These are phyloP conservation scores for Orthonevra nobilis DNA, from an alignment of 2,888 invertebrate genomes.

Conservation along the genomic window DNA sequence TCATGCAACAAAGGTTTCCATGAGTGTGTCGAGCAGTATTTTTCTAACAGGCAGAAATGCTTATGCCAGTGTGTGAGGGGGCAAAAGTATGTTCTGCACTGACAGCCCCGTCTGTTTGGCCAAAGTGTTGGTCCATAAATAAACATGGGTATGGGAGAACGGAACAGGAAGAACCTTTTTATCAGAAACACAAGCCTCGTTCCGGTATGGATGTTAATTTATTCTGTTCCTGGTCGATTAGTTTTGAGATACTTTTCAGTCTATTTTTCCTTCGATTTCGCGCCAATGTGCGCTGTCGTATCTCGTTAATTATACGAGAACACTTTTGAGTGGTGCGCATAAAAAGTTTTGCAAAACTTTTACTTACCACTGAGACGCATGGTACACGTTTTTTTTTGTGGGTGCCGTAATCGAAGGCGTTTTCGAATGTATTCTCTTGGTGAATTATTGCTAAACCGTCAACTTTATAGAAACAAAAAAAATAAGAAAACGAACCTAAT, in stretches of 20 bases:
- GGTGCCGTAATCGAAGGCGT: no score
- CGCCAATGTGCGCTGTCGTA: constrained; percentile 34
- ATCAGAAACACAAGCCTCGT: not conserved
- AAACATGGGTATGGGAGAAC: not conserved
- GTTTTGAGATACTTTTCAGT: constrained; percentile 51
- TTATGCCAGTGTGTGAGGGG: not conserved
- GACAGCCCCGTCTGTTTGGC: not conserved
- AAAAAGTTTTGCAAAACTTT: constrained; percentile 38
- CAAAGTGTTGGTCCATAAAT: constrained; percentile 24
- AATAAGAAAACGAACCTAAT: not conserved
- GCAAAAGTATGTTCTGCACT: constrained; percentile 28
- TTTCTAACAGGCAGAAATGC: not conserved
- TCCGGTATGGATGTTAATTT: constrained; percentile 33
- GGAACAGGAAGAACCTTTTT: not conserved
- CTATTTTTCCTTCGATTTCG: not conserved
- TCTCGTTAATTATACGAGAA: constrained; percentile 56
- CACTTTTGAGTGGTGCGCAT: constrained; percentile 54
- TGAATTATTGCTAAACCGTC: constrained; percentile 45
- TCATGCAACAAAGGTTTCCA: constrained; percentile 37
- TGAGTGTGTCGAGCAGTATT: constrained; percentile 8
- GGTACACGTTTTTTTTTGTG: constrained; percentile 7
- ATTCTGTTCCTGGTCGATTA: constrained; percentile 56
- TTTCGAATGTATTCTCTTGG: constrained; percentile 49
- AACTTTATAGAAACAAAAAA: not conserved
- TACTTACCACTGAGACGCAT: constrained; percentile 7